phyloP scores from a whole-genome alignment of 1,140 invertebrate genomes.

The Drosophila paulistorum region DNA sequence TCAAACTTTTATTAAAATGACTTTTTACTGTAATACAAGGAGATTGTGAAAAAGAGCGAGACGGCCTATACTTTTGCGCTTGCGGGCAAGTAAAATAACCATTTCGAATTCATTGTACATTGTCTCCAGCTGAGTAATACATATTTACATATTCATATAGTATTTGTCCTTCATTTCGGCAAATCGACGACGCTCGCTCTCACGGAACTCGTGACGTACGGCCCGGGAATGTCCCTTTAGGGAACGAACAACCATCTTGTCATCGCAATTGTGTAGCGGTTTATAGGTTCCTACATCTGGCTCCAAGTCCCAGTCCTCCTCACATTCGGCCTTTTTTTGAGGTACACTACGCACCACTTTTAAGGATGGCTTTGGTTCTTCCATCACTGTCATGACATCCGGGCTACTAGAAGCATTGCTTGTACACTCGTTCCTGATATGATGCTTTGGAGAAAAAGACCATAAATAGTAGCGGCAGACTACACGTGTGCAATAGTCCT shows the following conservation, averaged over 20 bases:
- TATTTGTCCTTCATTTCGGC: background rate
- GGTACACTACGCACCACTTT: background rate
- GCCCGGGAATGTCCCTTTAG: constrained; percentile 1
- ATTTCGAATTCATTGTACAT: too few relatives aligned
- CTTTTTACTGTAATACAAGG: background rate
- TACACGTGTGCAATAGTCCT: too few relatives aligned
- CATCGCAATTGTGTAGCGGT: constrained; percentile 14
- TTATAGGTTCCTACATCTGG: constrained; percentile 29
- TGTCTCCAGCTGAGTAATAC: too few relatives aligned
- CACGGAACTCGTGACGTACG: background rate
- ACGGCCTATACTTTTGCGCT: background rate
- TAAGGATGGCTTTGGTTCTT: background rate
- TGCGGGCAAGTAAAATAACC: too few relatives aligned
- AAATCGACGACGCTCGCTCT: constrained; percentile 28
- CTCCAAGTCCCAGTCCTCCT: constrained; percentile 35
- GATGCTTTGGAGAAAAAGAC: constrained; percentile 9
- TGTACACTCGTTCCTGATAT: background rate
- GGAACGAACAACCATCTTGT: constrained; percentile 25
- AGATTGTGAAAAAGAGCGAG: background rate
- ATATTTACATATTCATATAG: too few relatives aligned
- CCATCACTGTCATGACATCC: too few relatives aligned
- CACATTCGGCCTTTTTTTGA: background rate
- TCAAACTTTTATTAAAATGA: background rate
- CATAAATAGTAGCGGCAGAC: background rate
- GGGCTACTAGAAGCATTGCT: too few relatives aligned